Evolutionary conservation across 2,888 invertebrate genomes (phyloP).

Genomic region (Erebia aethiops): DNA sequence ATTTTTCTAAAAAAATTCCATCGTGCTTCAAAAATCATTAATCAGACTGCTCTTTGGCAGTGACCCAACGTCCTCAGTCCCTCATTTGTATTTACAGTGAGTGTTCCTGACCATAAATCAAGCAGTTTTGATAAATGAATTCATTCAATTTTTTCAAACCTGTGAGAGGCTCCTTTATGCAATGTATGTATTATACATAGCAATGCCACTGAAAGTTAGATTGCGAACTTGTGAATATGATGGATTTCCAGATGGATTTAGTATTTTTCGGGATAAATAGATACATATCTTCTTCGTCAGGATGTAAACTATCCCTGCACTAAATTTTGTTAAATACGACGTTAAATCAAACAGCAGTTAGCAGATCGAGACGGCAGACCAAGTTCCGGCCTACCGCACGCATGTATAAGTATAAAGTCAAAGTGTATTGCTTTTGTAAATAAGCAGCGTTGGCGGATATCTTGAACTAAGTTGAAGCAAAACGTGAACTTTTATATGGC

Average conservation of each 20-base stretch:
- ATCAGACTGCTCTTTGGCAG: constrained; percentile 79
- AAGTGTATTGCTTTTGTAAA: too few species aligned
- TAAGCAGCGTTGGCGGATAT: background rate
- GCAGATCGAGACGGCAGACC: too few species aligned
- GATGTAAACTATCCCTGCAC: too few species aligned
- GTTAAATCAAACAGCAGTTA: too few species aligned
- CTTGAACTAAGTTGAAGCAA: background rate
- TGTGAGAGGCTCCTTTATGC: constrained; percentile 44
- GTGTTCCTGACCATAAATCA: constrained; percentile 78
- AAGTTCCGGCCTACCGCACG: too few species aligned
- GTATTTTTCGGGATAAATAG: too few species aligned
- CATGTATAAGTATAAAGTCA: too few species aligned
- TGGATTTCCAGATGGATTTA: too few species aligned
- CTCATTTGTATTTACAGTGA: constrained; percentile 81
- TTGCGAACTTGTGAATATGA: too few species aligned
- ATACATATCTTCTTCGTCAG: too few species aligned
- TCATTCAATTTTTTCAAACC: constrained; percentile 70
- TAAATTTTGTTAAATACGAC: too few species aligned
- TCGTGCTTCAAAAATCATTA: constrained; percentile 75
- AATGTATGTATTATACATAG: constrained; percentile 4
- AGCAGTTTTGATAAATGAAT: constrained; percentile 76
- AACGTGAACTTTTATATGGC: background rate
- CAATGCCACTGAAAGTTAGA: too few species aligned
- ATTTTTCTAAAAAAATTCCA: constrained; percentile 56
- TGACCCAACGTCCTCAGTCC: constrained; percentile 77